Evolutionary conservation across 2,888 invertebrate genomes (phyloP).

Genomic region (Pyrrhosoma nymphula): DNA sequence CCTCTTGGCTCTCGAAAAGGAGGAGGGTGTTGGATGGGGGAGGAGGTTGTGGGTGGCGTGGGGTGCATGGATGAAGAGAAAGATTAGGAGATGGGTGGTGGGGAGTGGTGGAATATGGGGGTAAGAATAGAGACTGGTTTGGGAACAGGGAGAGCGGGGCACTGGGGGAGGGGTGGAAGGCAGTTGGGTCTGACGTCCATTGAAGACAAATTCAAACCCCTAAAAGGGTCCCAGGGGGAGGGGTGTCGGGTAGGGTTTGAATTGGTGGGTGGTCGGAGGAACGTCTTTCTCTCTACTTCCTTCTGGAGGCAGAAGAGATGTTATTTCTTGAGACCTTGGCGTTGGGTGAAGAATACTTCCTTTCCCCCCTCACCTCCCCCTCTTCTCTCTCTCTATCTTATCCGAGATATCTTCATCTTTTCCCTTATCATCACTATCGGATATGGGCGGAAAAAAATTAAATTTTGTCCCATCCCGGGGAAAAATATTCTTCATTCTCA

Average conservation of each 20-base stretch:
- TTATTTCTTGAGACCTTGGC: slow-evolving; percentile 5
- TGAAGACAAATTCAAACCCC: slow-evolving; percentile 42
- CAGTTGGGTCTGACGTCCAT: slow-evolving; percentile 52
- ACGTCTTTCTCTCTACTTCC: background rate
- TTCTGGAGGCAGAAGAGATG: background rate
- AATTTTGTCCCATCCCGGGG: background rate
- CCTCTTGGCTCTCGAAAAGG: background rate
- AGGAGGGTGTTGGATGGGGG: background rate
- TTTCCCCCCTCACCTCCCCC: background rate
- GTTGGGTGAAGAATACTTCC: background rate
- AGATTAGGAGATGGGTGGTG: background rate
- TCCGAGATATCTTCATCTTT: background rate
- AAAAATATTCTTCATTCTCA: background rate
- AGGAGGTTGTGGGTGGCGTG: background rate
- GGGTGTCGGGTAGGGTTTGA: background rate
- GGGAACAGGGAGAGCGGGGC: background rate
- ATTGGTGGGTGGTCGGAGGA: background rate
- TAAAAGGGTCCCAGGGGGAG: slow-evolving; percentile 35
- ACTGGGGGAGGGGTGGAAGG: background rate
- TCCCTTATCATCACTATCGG: slow-evolving; percentile 2
- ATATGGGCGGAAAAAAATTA: background rate
- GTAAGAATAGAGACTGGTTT: background rate
- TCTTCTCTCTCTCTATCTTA: background rate
- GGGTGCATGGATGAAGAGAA: background rate
- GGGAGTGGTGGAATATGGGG: background rate